Conservation (phyloP, 2,797 vertebrate species). For the Pseudochromis fuscus region DNA sequence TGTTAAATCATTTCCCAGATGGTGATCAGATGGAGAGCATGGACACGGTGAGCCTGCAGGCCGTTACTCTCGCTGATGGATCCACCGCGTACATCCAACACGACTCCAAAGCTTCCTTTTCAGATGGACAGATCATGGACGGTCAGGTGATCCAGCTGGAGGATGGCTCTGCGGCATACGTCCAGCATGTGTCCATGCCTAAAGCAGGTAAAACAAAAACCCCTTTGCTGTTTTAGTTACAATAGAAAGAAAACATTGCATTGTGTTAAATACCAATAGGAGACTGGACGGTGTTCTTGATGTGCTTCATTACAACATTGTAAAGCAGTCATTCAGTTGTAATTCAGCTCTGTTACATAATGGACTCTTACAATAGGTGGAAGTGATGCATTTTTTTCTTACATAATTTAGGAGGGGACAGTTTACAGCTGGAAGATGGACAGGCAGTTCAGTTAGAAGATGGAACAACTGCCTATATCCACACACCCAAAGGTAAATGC, state of each 20-base stretch:
- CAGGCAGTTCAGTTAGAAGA: constrained; percentile 98
- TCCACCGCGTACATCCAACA: constrained; percentile 99
- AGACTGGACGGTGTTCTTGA: not conserved
- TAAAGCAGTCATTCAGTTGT: not conserved
- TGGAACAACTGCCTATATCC: constrained; percentile 97
- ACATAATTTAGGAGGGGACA: constrained; percentile 85
- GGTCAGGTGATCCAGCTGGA: constrained; percentile 98
- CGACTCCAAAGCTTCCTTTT: constrained; percentile 89
- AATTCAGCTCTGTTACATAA: not conserved
- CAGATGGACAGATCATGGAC: constrained; percentile 96
- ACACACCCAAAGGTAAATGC: constrained; percentile 93
- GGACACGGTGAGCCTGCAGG: constrained; percentile 98
- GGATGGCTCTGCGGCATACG: constrained; percentile 97
- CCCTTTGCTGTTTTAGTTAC: not conserved
- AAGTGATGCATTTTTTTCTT: constrained; percentile 15
- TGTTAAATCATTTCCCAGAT: constrained; percentile 81
- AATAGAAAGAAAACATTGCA: not conserved
- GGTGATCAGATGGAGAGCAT: constrained; percentile 95
- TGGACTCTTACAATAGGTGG: not conserved
- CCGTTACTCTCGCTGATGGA: constrained; percentile 97
- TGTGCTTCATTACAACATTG: not conserved
- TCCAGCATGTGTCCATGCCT: constrained; percentile 95
- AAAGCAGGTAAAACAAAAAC: constrained; percentile 87
- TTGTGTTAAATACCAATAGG: not conserved
- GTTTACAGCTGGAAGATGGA: constrained; percentile 96